phyloP scores from a whole-genome alignment of 2,113 vertebrate genomes.

The Entosphenus tridentatus region DNA sequence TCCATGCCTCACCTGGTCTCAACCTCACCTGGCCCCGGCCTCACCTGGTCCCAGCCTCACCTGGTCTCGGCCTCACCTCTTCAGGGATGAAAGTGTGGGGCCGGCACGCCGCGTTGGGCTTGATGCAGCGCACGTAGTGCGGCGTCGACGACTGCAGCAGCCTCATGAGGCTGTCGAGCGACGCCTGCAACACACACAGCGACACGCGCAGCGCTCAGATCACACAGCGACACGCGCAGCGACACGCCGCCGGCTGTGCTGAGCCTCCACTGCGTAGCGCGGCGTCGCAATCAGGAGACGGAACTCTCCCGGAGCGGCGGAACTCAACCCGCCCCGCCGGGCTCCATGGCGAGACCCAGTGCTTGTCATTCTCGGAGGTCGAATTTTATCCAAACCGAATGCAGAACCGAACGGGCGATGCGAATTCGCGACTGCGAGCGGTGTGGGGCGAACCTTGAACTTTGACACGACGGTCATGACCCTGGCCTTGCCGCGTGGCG shows the following conservation, averaged over 20 bases:
- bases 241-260: not conserved
- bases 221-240: not conserved
- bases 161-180: slow-evolving; percentile 59
- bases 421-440: not conserved
- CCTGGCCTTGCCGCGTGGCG: slow-evolving; percentile 19
- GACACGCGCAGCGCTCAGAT: too few species aligned
- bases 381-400: too few species aligned
- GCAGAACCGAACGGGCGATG: not conserved
- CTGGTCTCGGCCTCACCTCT: slow-evolving; percentile 31
- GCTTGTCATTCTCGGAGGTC: too few species aligned
- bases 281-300: not conserved
- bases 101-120: slow-evolving; percentile 57
- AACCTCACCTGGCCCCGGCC: not conserved
- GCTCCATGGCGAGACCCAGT: too few species aligned
- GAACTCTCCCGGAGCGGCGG: too few species aligned
- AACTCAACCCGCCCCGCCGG: too few species aligned
- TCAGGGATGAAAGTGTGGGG: slow-evolving; percentile 41
- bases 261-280: not conserved
- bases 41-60: slow-evolving; percentile 36
- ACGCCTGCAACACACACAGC: slow-evolving; percentile 27
- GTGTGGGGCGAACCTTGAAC: slow-evolving; percentile 45
- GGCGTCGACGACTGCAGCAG: slow-evolving; percentile 52
- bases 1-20: too few species aligned
- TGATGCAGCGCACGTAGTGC: slow-evolving; percentile 87
- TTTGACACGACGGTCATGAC: slow-evolving; percentile 67